Base-by-base conservation (phyloP, 2,888 invertebrate species). In the Miltochrista miniata region DNA sequence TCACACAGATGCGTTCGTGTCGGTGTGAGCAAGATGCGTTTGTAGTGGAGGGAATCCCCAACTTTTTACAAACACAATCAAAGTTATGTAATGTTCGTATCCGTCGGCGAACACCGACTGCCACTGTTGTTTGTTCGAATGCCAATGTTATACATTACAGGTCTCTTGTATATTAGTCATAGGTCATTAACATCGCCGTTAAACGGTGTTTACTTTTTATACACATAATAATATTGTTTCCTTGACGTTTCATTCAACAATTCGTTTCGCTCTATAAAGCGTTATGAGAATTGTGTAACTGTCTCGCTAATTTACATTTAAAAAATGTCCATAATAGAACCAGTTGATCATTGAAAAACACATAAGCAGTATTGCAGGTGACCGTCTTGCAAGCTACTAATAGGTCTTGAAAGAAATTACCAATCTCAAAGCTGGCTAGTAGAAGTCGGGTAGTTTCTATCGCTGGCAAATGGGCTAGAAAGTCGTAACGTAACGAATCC, bases 51-150 rank as follows among this genome's bases (percentile, higher is more conserved):
- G 91, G 91, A 89, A 87, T 91, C 89, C 90, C 91, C 91, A 89
- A 90, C 86, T 90, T 91, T 91, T 91, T 91, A 91, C 90, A 85
- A 90, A 91, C 91, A 90, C 90, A 91, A 90, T 90, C 90, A 90
- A 89, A 90, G 89, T 91, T 91, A 90, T 91, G 90, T 90, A 90
- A 90, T 88, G 89, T 82, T 83, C 81, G 88, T 85, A 87, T 85
- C 87, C 87, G 88, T 81, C 84, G 82, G 76, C 83, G 79, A 80
- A 77, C 79, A 77, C 77, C 64, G 72, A 70, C 77, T 76, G 82
- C 85, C 76, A 79, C 87, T 81, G 84, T 84, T 86, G 83, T 87
- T 87, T 87, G 85, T 85, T 83, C 77, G 85, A 87, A 85, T 89
- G 84, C 86, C 88, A 87, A 88, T 88, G 86, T 85, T 86, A 85